Evolutionary conservation across 2,888 invertebrate species (phyloP), one percentile per base, ranked within the genome.

Genomic region (Melanargia galathea): DNA sequence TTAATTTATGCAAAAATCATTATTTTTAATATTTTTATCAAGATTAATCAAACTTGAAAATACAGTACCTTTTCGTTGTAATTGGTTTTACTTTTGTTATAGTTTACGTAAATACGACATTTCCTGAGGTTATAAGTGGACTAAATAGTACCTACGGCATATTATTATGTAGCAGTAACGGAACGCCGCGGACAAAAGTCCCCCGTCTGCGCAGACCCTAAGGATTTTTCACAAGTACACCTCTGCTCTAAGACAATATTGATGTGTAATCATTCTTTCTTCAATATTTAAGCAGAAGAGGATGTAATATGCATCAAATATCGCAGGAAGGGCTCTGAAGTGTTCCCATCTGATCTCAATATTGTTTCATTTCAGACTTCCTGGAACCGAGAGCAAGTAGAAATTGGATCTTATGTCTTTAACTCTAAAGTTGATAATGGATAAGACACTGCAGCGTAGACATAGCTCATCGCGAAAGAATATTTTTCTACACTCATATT

Each of bases 291-390:
- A 30, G 11, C 33, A 51, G 18, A 51, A 30, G 26, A 51, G 13
- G 49, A 30, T 30, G 51, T 51, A 51, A 51, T 51, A 51, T 51
- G 51, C 51, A 51, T 51, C 51, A 51, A 51, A 51, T 51, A 51
- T 51, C 51, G 30, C 51, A 16, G 10, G 51, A 30, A 30, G 51
- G 51, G 51, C 51, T 33, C 16, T 51, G 30, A 30, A 30, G 51
- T 33, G 51, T 51, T 51, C 30, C 51, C 51, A 51, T 51, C 51
- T 51, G 30, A 51, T 51, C 51, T 30, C 51, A 51, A 51, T 51
- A 51, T 51, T 51, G 51, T 51, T 51, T 51, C 51, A 51, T 51
- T 51, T 51, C 18, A 30, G 16, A 51, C 26, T 51, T 51, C 51
- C 30, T 30, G 16, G 16, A 51, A 18, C 16, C 1, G 10, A 0